A percentile compares a stretch with the other conserved stretches of the same genome.
Evolutionary conservation across 2,113 vertebrate genomes (phyloP).

Genomic region (Thamnophis sirtalis): DNA sequence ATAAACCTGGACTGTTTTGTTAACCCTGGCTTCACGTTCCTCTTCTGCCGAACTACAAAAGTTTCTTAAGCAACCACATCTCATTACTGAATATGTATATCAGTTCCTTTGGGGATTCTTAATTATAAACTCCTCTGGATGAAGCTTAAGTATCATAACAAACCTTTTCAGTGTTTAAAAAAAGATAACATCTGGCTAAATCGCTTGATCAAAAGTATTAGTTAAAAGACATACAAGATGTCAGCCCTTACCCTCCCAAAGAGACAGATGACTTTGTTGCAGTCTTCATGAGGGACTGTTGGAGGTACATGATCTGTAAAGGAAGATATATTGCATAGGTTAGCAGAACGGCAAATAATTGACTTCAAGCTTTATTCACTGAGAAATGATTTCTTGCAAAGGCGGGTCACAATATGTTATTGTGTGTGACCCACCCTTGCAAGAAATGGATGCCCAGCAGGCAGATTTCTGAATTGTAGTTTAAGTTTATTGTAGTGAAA

Average conservation of each 20-base stretch:
- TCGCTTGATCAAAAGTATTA: slow-evolving; percentile 34
- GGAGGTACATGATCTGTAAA: slow-evolving; percentile 90
- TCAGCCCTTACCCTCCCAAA: slow-evolving; percentile 83
- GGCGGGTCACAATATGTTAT: background rate
- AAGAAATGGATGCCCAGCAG: background rate
- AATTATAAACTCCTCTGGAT: background rate
- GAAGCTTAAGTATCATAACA: background rate
- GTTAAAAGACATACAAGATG: slow-evolving; percentile 32
- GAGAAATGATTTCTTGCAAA: background rate
- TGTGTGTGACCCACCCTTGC: background rate
- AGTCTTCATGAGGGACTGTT: slow-evolving; percentile 88
- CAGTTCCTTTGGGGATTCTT: background rate
- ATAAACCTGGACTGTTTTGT: too few species aligned
- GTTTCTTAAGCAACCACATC: background rate
- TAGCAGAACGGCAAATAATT: background rate
- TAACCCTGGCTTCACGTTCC: too few species aligned
- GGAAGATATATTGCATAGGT: background rate
- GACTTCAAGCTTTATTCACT: background rate
- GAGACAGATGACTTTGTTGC: slow-evolving; percentile 97
- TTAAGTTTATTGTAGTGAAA: background rate
- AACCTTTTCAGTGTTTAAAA: background rate
- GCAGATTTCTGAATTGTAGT: background rate
- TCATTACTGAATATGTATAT: background rate
- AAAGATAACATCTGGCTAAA: background rate
- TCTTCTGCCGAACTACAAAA: too few species aligned